Percentiles rank a stretch among this genome's conserved stretches.
These are phyloP conservation scores for Cetonia aurata DNA, from an alignment of 2,888 invertebrate genomes.

Conservation along the genomic window DNA sequence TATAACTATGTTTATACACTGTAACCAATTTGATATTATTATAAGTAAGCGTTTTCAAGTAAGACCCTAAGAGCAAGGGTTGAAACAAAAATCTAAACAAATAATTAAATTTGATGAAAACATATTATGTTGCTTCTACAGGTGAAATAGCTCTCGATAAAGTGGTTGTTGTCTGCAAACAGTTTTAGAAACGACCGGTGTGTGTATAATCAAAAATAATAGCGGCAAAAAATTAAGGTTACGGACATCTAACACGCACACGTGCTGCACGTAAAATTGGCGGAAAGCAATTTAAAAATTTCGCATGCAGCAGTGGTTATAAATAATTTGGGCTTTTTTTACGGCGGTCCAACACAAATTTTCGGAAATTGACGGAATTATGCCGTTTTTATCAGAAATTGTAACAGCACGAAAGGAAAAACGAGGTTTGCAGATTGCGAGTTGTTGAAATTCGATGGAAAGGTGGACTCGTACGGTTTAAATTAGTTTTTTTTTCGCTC, in stretches of 20 bases:
- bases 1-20: too few species aligned
- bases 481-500: too few species aligned
- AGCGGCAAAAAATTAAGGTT: constrained; percentile 12
- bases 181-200: background rate
- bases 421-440: constrained; percentile 1
- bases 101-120: too few species aligned
- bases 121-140: too few species aligned
- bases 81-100: too few species aligned
- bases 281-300: constrained; percentile 33
- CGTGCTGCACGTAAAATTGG: constrained; percentile 15
- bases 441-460: background rate
- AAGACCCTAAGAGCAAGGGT: too few species aligned
- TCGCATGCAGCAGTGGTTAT: constrained; percentile 19
- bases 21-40: too few species aligned
- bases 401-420: background rate
- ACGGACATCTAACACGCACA: constrained; percentile 14
- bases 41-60: too few species aligned
- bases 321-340: constrained; percentile 9
- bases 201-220: constrained; percentile 28
- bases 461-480: background rate
- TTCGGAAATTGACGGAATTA: constrained; percentile 21
- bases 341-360: constrained; percentile 4
- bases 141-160: background rate
- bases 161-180: constrained; percentile 11
- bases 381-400: constrained; percentile 6